Percentiles rank a stretch among this genome's conserved stretches.
These are phyloP conservation scores for Chironomus tentans DNA, from an alignment of 2,888 invertebrate genomes.

Conservation along the genomic window DNA sequence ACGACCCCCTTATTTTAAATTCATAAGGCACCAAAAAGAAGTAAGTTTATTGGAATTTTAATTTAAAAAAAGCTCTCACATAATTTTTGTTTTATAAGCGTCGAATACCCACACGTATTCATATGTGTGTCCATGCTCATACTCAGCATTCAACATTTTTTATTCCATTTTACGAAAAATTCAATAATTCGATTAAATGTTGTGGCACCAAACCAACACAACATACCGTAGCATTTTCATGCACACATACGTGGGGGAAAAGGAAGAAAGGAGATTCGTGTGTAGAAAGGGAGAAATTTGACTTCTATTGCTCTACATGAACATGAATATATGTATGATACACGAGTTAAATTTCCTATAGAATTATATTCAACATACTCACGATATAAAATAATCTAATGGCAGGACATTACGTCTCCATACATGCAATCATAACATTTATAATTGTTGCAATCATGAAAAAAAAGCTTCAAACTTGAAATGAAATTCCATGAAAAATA, in stretches of 20 bases:
- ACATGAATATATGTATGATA: not conserved
- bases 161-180: not conserved
- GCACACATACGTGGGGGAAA: not conserved
- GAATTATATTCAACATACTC: not conserved
- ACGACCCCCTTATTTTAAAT: no score
- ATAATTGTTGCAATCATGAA: not conserved
- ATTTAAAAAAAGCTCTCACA: no score
- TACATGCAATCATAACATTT: not conserved
- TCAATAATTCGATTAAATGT: slow-evolving; percentile 19
- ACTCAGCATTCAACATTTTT: not conserved
- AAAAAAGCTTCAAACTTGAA: no score
- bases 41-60: no score
- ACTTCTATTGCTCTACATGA: not conserved
- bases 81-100: no score
- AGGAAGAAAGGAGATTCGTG: no score
- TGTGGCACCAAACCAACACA: slow-evolving; percentile 1
- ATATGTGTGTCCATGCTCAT: no score
- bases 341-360: not conserved
- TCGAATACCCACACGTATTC: no score
- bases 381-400: not conserved
- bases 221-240: not conserved
- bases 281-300: no score
- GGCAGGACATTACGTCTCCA: slow-evolving; percentile 21
- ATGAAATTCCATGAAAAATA: no score
- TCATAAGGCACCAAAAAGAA: no score